phyloP scores from a whole-genome alignment of 64 coral and sea anemone species.

The Exaiptasia diaphana region DNA sequence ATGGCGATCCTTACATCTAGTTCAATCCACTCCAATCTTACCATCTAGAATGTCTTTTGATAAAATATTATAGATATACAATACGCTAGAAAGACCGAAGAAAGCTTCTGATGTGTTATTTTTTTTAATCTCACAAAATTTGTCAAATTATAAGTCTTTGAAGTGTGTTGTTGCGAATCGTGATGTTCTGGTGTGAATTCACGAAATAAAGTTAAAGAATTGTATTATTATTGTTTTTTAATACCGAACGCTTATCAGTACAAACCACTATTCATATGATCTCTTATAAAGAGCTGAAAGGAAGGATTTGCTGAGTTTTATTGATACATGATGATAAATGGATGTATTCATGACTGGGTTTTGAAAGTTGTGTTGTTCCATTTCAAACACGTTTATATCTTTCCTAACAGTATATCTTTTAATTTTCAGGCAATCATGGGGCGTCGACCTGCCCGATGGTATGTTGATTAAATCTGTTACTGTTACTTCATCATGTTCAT shows the following conservation, averaged over 20 bases:
- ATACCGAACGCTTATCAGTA: too few relatives aligned
- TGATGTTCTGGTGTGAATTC: background rate
- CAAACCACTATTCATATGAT: too few relatives aligned
- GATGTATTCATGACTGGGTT: too few relatives aligned
- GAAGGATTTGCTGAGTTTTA: too few relatives aligned
- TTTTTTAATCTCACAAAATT: background rate
- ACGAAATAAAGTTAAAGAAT: too few relatives aligned
- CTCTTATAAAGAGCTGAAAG: too few relatives aligned
- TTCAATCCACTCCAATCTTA: slow-evolving; percentile 2
- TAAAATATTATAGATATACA: background rate
- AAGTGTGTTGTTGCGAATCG: background rate
- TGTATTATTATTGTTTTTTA: background rate
- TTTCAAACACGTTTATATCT: too few relatives aligned
- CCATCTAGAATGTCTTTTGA: background rate
- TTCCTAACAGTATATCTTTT: background rate
- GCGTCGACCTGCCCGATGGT: slow-evolving; percentile 95
- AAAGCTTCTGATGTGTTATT: background rate
- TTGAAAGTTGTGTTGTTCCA: too few relatives aligned
- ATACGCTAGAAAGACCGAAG: background rate
- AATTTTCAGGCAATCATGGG: slow-evolving; percentile 78
- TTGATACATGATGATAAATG: too few relatives aligned
- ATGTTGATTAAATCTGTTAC: slow-evolving; percentile 2
- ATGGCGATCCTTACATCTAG: background rate
- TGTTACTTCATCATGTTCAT: background rate
- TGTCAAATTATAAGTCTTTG: background rate